Percentiles rank a stretch among this genome's conserved stretches.
Conservation (phyloP, 2,888 invertebrate species). For the Imbricaverruca yamaguchii region DNA sequence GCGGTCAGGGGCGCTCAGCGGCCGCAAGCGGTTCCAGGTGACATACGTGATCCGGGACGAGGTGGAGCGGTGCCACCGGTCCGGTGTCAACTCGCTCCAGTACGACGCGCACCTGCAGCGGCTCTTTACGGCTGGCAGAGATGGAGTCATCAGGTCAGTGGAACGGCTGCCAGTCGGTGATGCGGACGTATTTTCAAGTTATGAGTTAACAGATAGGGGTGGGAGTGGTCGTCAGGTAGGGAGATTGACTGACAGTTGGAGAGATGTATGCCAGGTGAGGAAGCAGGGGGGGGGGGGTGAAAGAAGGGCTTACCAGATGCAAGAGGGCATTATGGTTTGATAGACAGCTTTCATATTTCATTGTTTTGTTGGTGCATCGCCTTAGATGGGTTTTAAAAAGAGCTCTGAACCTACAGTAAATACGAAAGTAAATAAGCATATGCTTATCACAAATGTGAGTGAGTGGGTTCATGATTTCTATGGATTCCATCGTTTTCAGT, state of each 20-base stretch:
- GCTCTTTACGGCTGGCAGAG: slow-evolving; percentile 91
- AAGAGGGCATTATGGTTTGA: too few relatives aligned
- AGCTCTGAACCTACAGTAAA: too few relatives aligned
- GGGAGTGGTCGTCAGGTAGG: slow-evolving; percentile 70
- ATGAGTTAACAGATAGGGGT: background rate
- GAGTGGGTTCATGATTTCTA: too few relatives aligned
- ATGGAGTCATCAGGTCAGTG: slow-evolving; percentile 77
- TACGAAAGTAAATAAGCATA: too few relatives aligned
- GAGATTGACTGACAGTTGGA: background rate
- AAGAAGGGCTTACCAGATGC: too few relatives aligned
- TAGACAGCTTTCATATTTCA: too few relatives aligned
- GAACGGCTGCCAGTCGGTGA: background rate
- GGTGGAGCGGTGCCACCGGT: slow-evolving; percentile 85
- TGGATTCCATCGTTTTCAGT: too few relatives aligned
- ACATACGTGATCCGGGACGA: slow-evolving; percentile 97
- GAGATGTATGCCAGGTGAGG: too few relatives aligned
- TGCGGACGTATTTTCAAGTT: background rate
- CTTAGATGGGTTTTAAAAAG: too few relatives aligned
- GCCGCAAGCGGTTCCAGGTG: slow-evolving; percentile 53
- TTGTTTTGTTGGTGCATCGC: too few relatives aligned
- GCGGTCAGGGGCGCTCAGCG: background rate
- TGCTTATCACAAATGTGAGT: too few relatives aligned
- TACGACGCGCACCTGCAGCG: slow-evolving; percentile 78
- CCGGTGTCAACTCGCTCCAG: slow-evolving; percentile 92
- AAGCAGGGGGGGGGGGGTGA: too few relatives aligned